Evolutionary conservation across 2,113 vertebrate genomes (phyloP).

Genomic region (Corvus moneduloides): DNA sequence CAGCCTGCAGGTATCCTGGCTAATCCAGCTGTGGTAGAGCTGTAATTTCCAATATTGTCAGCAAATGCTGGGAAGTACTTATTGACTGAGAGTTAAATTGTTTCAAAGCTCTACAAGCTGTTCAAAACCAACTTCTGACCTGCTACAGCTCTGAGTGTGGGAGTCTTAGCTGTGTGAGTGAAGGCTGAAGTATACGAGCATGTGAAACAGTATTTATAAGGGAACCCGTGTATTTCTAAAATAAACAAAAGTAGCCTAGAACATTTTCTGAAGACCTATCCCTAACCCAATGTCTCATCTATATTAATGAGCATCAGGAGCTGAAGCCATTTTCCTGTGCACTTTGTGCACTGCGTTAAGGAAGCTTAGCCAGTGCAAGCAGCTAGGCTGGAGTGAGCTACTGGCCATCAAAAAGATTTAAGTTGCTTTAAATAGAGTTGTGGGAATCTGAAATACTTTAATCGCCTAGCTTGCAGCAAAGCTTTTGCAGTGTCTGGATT

Average conservation of each 20-base stretch:
- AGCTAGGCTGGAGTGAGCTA: neutral
- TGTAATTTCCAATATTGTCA: neutral
- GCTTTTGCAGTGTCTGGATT: conserved; percentile 51
- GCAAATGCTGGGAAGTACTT: neutral
- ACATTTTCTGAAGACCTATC: neutral
- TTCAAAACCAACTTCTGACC: neutral
- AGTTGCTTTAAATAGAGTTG: conserved; percentile 60
- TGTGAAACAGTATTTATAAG: neutral
- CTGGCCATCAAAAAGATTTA: conserved; percentile 45
- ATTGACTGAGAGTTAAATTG: neutral
- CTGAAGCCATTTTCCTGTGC: neutral
- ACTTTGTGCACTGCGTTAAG: neutral
- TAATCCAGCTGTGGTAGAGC: neutral
- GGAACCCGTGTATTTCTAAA: neutral
- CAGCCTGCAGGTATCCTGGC: neutral
- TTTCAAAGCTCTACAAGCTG: neutral
- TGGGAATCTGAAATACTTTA: conserved; percentile 62
- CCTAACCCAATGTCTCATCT: neutral
- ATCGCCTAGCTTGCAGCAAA: conserved; percentile 57
- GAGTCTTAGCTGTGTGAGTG: neutral
- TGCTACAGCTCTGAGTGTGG: neutral
- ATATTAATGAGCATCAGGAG: neutral
- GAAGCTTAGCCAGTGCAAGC: neutral
- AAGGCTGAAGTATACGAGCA: neutral
- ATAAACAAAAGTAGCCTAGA: neutral